A percentile compares a stretch with the other conserved stretches of the same genome.
Evolutionary conservation across 2,113 vertebrate species (phyloP).

Genomic region (Syngnathus typhle): DNA sequence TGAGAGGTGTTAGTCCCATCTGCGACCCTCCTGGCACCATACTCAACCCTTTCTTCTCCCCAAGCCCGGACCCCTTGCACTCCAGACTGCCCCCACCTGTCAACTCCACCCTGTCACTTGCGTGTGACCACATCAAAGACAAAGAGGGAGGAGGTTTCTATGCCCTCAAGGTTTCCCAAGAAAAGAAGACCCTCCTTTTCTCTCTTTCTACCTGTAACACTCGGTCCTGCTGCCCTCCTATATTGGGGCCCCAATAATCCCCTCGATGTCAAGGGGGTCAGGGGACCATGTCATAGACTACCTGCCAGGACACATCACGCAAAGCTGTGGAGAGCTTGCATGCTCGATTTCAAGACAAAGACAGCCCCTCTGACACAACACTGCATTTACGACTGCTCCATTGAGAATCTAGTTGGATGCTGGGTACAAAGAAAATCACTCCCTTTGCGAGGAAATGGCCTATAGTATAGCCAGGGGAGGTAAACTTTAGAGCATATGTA

Average conservation of each 20-base stretch:
- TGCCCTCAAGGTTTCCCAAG: slow-evolving; percentile 41
- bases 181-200: slow-evolving; percentile 4
- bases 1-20: slow-evolving; percentile 37
- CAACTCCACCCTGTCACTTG: slow-evolving; percentile 37
- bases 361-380: background rate
- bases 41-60: slow-evolving; percentile 12
- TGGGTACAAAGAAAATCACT: background rate
- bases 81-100: slow-evolving; percentile 5
- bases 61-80: slow-evolving; percentile 23
- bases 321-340: slow-evolving; percentile 8
- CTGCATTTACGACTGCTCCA: background rate
- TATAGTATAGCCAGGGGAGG: background rate
- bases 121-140: slow-evolving; percentile 61
- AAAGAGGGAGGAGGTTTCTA: slow-evolving; percentile 48
- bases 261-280: slow-evolving; percentile 47
- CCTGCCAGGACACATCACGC: slow-evolving; percentile 10
- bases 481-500: background rate
- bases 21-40: slow-evolving; percentile 36
- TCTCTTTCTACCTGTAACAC: slow-evolving; percentile 21
- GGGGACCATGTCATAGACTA: slow-evolving; percentile 30
- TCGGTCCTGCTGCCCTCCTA: slow-evolving; percentile 24
- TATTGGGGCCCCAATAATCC: slow-evolving; percentile 51
- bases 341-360: slow-evolving; percentile 1
- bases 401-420: background rate
- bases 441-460: too few relatives aligned